Conservation (phyloP, 2,888 invertebrate species). For the Gryllus longicercus region DNA sequence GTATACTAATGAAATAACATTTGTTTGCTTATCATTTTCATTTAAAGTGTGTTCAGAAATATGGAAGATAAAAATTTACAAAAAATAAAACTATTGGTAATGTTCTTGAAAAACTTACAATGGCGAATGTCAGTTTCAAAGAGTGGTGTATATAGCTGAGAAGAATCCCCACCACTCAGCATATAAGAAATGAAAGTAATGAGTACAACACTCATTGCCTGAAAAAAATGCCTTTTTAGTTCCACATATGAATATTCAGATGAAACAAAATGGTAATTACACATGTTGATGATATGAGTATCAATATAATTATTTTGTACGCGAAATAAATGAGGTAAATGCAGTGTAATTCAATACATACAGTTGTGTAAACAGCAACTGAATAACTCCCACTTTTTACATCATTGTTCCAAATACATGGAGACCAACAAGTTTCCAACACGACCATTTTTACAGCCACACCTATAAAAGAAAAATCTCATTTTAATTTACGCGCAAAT, state of each 20-base stretch:
- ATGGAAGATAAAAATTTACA: no score
- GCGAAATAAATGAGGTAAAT: no score
- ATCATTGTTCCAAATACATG: conserved; percentile 78
- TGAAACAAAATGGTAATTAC: background rate
- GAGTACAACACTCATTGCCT: conserved; percentile 68
- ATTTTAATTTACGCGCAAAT: background rate
- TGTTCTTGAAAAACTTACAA: conserved; percentile 54
- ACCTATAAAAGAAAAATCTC: background rate
- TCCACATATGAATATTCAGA: background rate
- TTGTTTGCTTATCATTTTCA: no score
- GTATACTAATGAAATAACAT: no score
- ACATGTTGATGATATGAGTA: background rate
- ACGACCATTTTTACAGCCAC: conserved; percentile 60
- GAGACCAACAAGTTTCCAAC: conserved; percentile 80
- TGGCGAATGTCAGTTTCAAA: conserved; percentile 80
- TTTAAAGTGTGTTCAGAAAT: no score
- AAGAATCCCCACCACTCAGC: conserved; percentile 82
- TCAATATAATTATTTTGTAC: background rate
- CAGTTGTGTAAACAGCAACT: conserved; percentile 73
- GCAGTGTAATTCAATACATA: conserved; percentile 42
- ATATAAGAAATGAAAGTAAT: conserved; percentile 74
- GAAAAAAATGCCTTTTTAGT: conserved; percentile 38
- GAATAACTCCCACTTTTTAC: conserved; percentile 73
- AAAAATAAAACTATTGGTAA: no score
- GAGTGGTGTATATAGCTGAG: conserved; percentile 81